Percentiles rank a stretch among this genome's conserved stretches.
phyloP scores from a whole-genome alignment of 2,113 vertebrate species.

The Mesoclemmys tuberculata region DNA sequence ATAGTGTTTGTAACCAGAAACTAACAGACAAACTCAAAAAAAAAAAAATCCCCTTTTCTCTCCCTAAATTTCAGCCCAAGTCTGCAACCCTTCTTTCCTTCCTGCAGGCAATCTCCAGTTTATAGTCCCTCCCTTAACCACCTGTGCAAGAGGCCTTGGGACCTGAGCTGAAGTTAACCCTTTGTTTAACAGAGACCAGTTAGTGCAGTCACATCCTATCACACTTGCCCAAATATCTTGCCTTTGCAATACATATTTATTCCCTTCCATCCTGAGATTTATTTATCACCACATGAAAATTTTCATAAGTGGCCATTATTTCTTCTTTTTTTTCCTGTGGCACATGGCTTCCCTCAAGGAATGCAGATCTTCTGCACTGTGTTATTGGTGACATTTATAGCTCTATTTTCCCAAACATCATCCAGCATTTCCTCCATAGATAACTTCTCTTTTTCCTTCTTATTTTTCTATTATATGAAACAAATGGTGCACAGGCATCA shows the following conservation, averaged over 20 bases:
- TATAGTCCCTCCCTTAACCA: not conserved
- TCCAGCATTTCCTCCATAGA: not conserved
- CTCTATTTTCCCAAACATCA: not conserved
- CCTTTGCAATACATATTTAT: not conserved
- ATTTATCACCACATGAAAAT: not conserved
- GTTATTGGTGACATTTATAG: not conserved
- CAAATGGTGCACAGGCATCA: not conserved
- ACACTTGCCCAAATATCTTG: not conserved
- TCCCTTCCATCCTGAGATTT: not conserved
- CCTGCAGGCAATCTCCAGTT: not conserved
- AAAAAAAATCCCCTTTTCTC: not conserved
- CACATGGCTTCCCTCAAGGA: not conserved
- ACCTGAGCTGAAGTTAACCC: not conserved
- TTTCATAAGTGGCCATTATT: not conserved
- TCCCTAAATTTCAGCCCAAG: fast-evolving
- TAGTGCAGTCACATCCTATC: not conserved
- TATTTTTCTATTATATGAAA: not conserved
- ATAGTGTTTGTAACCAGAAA: not conserved
- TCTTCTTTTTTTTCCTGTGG: not conserved
- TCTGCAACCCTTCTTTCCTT: not conserved
- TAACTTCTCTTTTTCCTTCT: not conserved
- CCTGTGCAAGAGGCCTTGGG: not conserved
- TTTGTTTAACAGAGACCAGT: not conserved
- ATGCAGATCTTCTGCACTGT: fast-evolving
- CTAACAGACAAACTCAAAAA: not conserved